These are phyloP conservation scores for Epizoanthus ramosus DNA, from an alignment of 92 coral and sea anemone species.

Conservation along the genomic window DNA sequence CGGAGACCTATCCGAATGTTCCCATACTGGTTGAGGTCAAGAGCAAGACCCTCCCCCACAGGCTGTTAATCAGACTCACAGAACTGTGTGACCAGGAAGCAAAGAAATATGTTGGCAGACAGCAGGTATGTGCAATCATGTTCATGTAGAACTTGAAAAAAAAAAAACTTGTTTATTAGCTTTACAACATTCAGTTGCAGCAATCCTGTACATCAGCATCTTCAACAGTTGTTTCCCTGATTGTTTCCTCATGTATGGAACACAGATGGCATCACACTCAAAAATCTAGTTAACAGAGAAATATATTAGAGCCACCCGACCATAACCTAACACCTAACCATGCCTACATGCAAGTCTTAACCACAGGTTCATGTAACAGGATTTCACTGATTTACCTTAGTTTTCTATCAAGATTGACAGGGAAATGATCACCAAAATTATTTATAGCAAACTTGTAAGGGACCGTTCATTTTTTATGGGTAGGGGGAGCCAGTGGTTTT, in stretches of 20 bases:
- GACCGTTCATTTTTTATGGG: no score
- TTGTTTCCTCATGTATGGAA: no score
- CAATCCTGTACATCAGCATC: background rate
- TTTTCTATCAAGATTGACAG: no score
- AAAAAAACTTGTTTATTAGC: background rate
- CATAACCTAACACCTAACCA: no score
- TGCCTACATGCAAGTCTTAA: background rate
- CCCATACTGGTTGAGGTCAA: conserved; percentile 81
- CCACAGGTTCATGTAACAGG: no score
- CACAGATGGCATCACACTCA: no score
- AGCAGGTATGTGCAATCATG: conserved; percentile 68
- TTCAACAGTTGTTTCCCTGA: background rate
- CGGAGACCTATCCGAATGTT: conserved; percentile 72
- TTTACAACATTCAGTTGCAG: background rate
- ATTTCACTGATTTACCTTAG: no score
- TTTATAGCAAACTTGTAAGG: no score
- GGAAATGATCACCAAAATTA: no score
- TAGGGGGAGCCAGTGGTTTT: no score
- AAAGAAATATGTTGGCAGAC: conserved; percentile 79
- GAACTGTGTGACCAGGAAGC: conserved; percentile 90
- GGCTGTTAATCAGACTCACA: conserved; percentile 75
- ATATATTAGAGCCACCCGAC: no score
- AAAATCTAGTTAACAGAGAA: no score
- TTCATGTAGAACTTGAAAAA: background rate
- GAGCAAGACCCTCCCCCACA: conserved; percentile 87